Base-by-base conservation (phyloP, 2,888 invertebrate genomes). In the Mesorhabditis belari region DNA sequence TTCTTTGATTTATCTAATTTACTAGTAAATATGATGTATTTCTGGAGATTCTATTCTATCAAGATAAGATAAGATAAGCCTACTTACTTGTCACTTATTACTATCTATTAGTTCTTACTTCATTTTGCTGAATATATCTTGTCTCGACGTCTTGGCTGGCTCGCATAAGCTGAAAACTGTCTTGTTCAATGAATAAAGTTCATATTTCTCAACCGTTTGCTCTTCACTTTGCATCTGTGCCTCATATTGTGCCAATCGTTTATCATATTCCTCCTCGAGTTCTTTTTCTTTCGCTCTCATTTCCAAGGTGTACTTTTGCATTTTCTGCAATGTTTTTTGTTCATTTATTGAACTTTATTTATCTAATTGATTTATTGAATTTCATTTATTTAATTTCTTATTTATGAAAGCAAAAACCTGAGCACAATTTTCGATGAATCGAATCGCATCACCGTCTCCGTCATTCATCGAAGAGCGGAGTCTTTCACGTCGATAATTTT, bases 251-350 rank as follows among this genome's bases (percentile, higher is more conserved):
- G 95, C 95, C 57, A 98, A 95, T 63, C 95, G 87, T 69, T 90
- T 89, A 64, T 96, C 92, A 86, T 98, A 99, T 88, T 93, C 92
- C 85, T 96, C 94, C 44, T 95, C 86, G 88, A 98, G 94, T 83
- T 95, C 95, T 81, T 95, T 92, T 82, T 98, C 96, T 83, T n/a
- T 9, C 44, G 1, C n/a, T 1, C 12, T n/a, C 44, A 35, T 35
- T n/a, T 35, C 44, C 44, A n/a, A 35, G 2, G 44, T n/a, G 44
- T n/a, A 35, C n/a, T 35, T n/a, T 35, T 35, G 12, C n/a, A 17
- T 35, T 35, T 35, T 35, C 44, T 35, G 1, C 1, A 35, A 17
- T 35, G 12, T 1, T 2, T 9, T 17, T 35, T 9, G 2, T 9
- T 35, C n/a, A n/a, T 35, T 17, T 35, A 35, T 35, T 35, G n/a